These are phyloP conservation scores for Luperina testacea DNA, from an alignment of 2,888 invertebrate species.

Conservation along the genomic window DNA sequence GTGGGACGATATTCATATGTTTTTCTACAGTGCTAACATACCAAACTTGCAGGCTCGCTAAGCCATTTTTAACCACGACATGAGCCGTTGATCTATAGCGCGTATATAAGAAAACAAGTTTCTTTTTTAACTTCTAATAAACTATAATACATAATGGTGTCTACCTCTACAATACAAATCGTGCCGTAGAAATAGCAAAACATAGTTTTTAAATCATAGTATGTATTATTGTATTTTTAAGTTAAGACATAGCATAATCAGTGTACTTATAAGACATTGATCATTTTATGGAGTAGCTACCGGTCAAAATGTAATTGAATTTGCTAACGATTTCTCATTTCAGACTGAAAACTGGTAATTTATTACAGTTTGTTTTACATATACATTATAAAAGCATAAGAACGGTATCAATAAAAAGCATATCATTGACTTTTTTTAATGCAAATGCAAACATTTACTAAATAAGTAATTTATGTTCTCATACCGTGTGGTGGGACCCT, in stretches of 20 bases:
- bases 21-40: not conserved
- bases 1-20: not conserved
- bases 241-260: slow-evolving; percentile 87
- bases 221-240: slow-evolving; percentile 81
- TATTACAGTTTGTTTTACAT: slow-evolving; percentile 90
- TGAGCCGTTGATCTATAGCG: not conserved
- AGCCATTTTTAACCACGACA: not conserved
- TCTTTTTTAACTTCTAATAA: not conserved
- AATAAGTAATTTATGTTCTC: too few relatives aligned
- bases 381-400: slow-evolving; percentile 89
- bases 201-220: not conserved
- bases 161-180: not conserved
- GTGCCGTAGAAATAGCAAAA: not conserved
- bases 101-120: too few relatives aligned
- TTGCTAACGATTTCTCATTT: slow-evolving; percentile 87
- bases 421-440: slow-evolving; percentile 46
- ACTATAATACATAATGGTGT: not conserved
- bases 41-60: not conserved
- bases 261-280: slow-evolving; percentile 84
- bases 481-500: too few relatives aligned
- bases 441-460: too few relatives aligned
- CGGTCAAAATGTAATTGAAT: slow-evolving; percentile 80
- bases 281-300: slow-evolving; percentile 78
- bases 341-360: slow-evolving; percentile 87
- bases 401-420: slow-evolving; percentile 89